Conservation (phyloP, 2,888 invertebrate species). For the Cryptus armator region DNA sequence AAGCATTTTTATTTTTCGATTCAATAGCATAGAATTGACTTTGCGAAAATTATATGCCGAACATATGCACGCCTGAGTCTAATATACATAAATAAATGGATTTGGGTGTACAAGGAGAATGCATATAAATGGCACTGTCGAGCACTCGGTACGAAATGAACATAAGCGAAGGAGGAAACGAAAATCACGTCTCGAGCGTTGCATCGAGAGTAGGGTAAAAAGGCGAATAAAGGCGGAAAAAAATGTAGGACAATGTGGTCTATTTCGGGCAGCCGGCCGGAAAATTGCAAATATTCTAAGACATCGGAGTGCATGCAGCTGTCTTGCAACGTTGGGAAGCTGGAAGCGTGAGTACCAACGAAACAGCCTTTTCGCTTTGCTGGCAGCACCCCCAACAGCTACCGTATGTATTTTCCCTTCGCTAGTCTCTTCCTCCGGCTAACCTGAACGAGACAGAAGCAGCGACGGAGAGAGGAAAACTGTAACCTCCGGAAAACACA, state of each 20-base stretch:
- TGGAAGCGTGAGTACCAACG: conserved; percentile 25
- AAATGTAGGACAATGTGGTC: conserved; percentile 68
- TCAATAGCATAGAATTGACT: neutral
- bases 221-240: conserved; percentile 25
- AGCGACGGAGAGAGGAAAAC: conserved; percentile 33
- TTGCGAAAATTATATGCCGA: conserved; percentile 37
- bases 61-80: conserved; percentile 23
- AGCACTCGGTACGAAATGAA: conserved; percentile 64
- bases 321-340: conserved; percentile 51
- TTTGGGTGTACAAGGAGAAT: conserved; percentile 45
- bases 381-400: conserved; percentile 41
- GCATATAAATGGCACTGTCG: conserved; percentile 46
- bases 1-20: neutral
- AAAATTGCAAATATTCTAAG: conserved; percentile 82
- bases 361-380: conserved; percentile 54
- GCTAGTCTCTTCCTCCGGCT: conserved; percentile 15
- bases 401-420: conserved; percentile 49
- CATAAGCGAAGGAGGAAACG: conserved; percentile 55
- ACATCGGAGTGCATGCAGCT: conserved; percentile 69
- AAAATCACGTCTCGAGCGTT: conserved; percentile 58
- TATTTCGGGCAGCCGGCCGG: conserved; percentile 77
- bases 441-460: conserved; percentile 17
- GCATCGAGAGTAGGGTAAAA: conserved; percentile 35
- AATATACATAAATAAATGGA: conserved; percentile 47
- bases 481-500: conserved; percentile 43